These are phyloP conservation scores for Helicoverpa armigera DNA, from an alignment of 1,140 invertebrate genomes.

Conservation along the genomic window DNA sequence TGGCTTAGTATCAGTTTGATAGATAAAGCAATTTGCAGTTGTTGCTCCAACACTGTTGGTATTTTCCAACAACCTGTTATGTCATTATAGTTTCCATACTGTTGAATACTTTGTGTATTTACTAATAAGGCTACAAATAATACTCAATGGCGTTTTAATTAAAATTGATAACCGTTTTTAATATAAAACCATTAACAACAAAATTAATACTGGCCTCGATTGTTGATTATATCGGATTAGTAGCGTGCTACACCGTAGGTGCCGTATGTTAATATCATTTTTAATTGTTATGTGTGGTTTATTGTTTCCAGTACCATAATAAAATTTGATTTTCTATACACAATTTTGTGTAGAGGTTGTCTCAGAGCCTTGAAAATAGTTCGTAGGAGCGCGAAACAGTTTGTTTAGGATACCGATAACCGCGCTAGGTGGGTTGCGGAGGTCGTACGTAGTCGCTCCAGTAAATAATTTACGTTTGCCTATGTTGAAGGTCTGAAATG, in stretches of 20 bases:
- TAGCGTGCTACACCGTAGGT: background rate
- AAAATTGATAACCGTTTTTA: background rate
- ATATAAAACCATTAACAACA: background rate
- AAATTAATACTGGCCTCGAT: background rate
- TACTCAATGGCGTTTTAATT: background rate
- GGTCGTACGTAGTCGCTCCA: background rate
- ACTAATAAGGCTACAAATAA: background rate
- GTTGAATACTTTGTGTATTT: background rate
- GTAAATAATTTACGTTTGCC: background rate
- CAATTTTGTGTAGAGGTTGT: background rate
- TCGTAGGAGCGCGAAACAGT: background rate
- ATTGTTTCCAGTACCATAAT: background rate
- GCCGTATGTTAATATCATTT: background rate
- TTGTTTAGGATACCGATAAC: background rate
- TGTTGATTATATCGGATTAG: background rate
- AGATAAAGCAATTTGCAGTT: conserved; percentile 4
- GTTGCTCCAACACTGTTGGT: background rate
- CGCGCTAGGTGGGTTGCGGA: background rate
- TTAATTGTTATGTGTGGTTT: background rate
- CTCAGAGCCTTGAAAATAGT: background rate
- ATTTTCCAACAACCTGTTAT: background rate
- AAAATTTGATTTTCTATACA: background rate
- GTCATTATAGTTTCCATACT: background rate
- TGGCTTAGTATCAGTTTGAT: background rate
- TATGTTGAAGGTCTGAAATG: background rate